A percentile compares a stretch with the other conserved stretches of the same genome.
Conservation (phyloP, 2,113 vertebrate genomes). For the Cichladusa arquata region DNA sequence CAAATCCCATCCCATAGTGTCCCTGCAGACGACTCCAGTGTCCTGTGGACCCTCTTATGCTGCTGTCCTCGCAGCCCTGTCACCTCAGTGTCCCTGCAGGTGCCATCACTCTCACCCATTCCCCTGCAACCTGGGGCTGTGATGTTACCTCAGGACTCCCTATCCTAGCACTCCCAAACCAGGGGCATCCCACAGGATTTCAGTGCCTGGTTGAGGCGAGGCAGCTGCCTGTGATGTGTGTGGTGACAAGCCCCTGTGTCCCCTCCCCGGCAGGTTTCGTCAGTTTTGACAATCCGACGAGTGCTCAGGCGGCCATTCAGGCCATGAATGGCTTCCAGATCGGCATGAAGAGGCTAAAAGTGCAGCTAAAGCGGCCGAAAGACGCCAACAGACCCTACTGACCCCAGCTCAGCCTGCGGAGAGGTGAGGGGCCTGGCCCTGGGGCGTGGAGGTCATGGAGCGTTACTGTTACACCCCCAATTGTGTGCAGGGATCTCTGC, state of each 20-base stretch:
- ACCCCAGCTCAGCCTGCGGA: constrained; percentile 75
- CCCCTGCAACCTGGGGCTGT: rapidly evolving
- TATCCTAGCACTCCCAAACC: not conserved
- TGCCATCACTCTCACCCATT: not conserved
- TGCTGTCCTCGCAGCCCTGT: not conserved
- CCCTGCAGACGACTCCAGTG: not conserved
- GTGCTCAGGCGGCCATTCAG: constrained; percentile 97
- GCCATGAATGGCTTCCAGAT: constrained; percentile 99
- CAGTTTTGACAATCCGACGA: constrained; percentile 98
- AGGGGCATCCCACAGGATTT: not conserved
- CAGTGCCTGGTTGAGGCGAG: rapidly evolving
- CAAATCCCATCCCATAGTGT: not conserved
- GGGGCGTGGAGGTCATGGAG: rapidly evolving
- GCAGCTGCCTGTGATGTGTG: rapidly evolving
- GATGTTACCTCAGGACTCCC: rapidly evolving
- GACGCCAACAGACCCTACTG: constrained; percentile 98
- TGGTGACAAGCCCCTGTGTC: not conserved
- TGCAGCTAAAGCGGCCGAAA: constrained; percentile 97
- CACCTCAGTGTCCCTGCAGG: not conserved
- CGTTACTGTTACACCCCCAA: rapidly evolving
- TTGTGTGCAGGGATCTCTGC: not conserved
- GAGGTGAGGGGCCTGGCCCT: constrained; percentile 71
- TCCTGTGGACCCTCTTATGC: not conserved
- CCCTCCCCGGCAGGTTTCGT: constrained; percentile 84
- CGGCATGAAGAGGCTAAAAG: constrained; percentile 99